phyloP scores from a whole-genome alignment of 2,797 vertebrate species.

The Peromyscus attwateri region DNA sequence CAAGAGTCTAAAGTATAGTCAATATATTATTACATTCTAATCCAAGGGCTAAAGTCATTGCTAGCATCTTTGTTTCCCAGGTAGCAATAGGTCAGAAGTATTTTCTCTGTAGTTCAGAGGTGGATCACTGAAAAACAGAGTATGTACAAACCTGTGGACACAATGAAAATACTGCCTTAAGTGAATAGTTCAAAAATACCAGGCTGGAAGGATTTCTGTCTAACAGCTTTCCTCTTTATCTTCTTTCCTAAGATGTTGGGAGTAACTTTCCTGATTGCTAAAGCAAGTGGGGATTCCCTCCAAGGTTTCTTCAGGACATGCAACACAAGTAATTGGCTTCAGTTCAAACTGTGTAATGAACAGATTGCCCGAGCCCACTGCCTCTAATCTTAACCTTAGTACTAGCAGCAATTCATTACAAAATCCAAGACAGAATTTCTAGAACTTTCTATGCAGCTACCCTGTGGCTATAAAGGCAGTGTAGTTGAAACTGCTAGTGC shows the following conservation, averaged over 20 bases:
- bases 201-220: not conserved
- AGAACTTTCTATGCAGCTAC: not conserved
- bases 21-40: not conserved
- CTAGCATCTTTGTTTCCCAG: not conserved
- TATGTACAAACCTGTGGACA: not conserved
- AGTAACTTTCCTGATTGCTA: constrained; percentile 17
- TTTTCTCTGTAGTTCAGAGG: not conserved
- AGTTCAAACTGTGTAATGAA: constrained; percentile 2
- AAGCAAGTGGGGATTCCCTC: not conserved
- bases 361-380: not conserved
- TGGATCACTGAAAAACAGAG: not conserved
- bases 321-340: not conserved
- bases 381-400: constrained; percentile 17
- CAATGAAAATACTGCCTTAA: not conserved
- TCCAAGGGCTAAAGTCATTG: not conserved
- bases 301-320: not conserved
- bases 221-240: not conserved
- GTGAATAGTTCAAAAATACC: not conserved
- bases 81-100: not conserved
- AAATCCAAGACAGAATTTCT: constrained; percentile 56
- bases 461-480: not conserved
- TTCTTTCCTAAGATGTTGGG: not conserved
- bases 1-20: not conserved
- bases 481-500: not conserved
- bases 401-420: not conserved